phyloP scores from a whole-genome alignment of 2,888 invertebrate genomes.

The Notodonta ziczac region DNA sequence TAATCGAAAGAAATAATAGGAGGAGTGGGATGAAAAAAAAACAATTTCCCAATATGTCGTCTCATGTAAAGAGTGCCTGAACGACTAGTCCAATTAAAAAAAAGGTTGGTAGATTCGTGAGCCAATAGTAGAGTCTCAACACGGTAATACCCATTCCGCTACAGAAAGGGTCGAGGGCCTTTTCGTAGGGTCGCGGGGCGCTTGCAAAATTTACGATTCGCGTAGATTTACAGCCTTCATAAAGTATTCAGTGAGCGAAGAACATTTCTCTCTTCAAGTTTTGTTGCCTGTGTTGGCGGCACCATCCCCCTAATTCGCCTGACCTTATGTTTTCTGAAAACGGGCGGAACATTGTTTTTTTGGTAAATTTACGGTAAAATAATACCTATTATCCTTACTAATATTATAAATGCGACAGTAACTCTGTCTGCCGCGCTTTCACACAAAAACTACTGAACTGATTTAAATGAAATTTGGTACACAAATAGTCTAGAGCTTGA shows the following conservation, averaged over 20 bases:
- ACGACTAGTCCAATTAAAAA: too few species aligned
- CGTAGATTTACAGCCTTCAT: conserved; percentile 74
- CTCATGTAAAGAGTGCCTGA: too few species aligned
- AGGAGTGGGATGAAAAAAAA: too few species aligned
- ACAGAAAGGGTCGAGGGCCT: conserved; percentile 58
- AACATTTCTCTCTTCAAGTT: conserved; percentile 52
- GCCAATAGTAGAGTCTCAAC: conserved; percentile 25
- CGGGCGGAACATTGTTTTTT: not conserved
- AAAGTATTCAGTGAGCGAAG: conserved; percentile 69
- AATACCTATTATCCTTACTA: too few species aligned
- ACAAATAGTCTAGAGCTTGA: too few species aligned
- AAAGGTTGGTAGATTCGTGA: not conserved
- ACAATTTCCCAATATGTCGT: too few species aligned
- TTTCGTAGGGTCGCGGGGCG: conserved; percentile 53
- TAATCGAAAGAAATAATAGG: too few species aligned
- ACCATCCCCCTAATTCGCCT: not conserved
- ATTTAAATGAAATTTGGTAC: too few species aligned
- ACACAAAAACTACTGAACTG: too few species aligned
- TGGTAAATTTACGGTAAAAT: too few species aligned
- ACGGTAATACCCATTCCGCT: conserved; percentile 52
- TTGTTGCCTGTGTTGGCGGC: conserved; percentile 26
- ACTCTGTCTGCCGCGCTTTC: too few species aligned
- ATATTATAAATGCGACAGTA: too few species aligned
- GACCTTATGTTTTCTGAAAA: not conserved
- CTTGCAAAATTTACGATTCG: conserved; percentile 73